Evolutionary conservation across 2,888 invertebrate species (phyloP).

Genomic region (Drosophila colorata): DNA sequence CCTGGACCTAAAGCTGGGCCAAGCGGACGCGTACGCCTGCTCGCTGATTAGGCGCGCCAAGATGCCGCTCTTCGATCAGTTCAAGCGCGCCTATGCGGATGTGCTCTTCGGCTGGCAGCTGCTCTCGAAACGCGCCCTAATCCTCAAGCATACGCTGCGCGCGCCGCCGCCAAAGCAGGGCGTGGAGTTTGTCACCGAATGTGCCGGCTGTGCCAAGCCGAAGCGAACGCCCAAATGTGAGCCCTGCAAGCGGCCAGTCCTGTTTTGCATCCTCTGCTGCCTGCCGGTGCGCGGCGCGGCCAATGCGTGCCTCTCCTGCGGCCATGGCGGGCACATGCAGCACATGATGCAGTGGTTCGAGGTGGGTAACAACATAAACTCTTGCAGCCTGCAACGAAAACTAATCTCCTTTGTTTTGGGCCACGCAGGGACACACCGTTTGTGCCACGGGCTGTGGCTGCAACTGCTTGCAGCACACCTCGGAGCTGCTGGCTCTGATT

Average conservation of each 20-base stretch:
- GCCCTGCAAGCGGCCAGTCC: conserved; percentile 90
- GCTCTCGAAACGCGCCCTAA: conserved; percentile 91
- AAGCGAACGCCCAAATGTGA: conserved; percentile 90
- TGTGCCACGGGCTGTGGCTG: conserved; percentile 98
- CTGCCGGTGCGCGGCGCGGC: conserved; percentile 93
- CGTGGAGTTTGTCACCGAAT: conserved; percentile 91
- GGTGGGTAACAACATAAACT: conserved; percentile 49
- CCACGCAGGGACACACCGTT: conserved; percentile 87
- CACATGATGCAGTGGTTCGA: conserved; percentile 94
- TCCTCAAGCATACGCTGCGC: conserved; percentile 88
- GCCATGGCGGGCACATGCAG: conserved; percentile 95
- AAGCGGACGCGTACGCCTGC: conserved; percentile 75
- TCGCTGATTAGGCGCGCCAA: conserved; percentile 82
- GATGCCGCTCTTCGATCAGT: conserved; percentile 89
- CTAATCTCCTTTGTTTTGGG: neutral
- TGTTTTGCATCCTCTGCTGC: conserved; percentile 94
- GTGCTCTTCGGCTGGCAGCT: conserved; percentile 94
- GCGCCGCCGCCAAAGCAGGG: conserved; percentile 87
- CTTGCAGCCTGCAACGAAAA: neutral
- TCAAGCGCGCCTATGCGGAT: conserved; percentile 95
- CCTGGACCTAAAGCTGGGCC: conserved; percentile 67
- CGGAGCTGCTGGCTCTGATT: conserved; percentile 76
- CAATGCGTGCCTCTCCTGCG: conserved; percentile 94
- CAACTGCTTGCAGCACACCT: conserved; percentile 91
- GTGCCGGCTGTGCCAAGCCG: conserved; percentile 89